Base-by-base conservation (phyloP, 2,797 vertebrate genomes). In the Labroides dimidiatus region DNA sequence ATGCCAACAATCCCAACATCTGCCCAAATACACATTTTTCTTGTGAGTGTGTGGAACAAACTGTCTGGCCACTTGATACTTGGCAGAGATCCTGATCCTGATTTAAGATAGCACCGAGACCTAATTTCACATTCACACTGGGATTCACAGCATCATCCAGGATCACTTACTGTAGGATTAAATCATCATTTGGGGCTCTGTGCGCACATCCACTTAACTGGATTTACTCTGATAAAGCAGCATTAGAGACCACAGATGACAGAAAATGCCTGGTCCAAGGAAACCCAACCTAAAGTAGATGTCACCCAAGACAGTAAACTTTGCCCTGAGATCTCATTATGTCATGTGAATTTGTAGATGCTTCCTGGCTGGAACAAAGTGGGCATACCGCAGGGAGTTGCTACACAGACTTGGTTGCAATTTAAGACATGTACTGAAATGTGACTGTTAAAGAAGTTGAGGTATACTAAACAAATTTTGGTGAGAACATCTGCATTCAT, bases 61-160 rank as follows among this genome's bases (percentile, higher is more conserved):
- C 60, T 47, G 37, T 72, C 52, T 55, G 51, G 59, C 24, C 39
- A 76, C 60, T 64, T 24, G 55, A 66, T 16, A 58, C 48, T 69
- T 82, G 82, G 75, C 82, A 67, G n/a, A n/a, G n/a, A n/a, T n/a
- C n/a, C 65, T 60, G 49, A 69, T 64, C 60, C 81, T 90, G 79
- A 92, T 91, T 85, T 80, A 88, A 90, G 70, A 72, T 65, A 83
- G 77, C 82, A 64, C 23, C 53, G 64, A 67, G 77, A 88, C 82
- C 85, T 89, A 72, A 91, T 90, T 90, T 83, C 78, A 83, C 79
- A 84, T 82, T 88, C 84, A 80, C 58, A 81, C 52, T 75, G 64
- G 54, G 59, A 63, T 72, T 75, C 73, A 59, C 37, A 53, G 65
- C 36, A 61, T 77, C 80, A 72, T 80, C 70, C 51, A 63, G 82